phyloP scores from a whole-genome alignment of 2,797 vertebrate species.

The Dallia pectoralis region DNA sequence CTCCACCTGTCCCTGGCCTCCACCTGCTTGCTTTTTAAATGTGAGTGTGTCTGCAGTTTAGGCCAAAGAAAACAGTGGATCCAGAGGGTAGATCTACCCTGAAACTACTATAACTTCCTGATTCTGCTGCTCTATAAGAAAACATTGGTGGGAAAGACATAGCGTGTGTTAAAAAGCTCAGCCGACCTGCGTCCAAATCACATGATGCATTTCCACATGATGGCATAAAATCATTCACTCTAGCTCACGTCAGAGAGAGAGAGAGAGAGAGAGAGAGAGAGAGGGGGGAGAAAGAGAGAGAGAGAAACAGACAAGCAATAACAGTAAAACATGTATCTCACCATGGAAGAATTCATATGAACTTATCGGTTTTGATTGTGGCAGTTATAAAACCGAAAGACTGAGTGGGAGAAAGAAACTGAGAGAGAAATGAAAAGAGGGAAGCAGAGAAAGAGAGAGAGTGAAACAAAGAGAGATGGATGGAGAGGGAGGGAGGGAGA shows the following conservation, averaged over 20 bases:
- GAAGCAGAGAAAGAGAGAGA: not conserved
- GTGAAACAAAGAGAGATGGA: not conserved
- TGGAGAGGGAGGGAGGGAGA: slow-evolving; percentile 8
- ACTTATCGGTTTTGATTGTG: not conserved
- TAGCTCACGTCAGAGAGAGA: slow-evolving; percentile 40
- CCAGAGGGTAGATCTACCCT: not conserved
- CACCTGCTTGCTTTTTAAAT: not conserved
- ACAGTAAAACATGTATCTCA: slow-evolving; percentile 25
- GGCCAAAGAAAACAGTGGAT: no score
- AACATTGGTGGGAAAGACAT: slow-evolving; percentile 60
- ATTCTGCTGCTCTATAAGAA: slow-evolving; percentile 41
- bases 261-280: no score
- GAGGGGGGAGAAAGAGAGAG: no score
- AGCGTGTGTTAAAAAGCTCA: slow-evolving; percentile 39
- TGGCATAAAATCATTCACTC: slow-evolving; percentile 58
- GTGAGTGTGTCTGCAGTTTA: not conserved
- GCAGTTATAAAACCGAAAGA: slow-evolving; percentile 9
- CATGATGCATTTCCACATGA: slow-evolving; percentile 38
- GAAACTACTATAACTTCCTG: not conserved
- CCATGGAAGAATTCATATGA: not conserved
- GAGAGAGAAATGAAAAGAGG: not conserved
- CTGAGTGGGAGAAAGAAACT: slow-evolving; percentile 4
- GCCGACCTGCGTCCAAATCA: slow-evolving; percentile 46
- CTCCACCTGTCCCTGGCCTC: no score
- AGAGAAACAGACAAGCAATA: slow-evolving; percentile 58